phyloP scores from a whole-genome alignment of 1,140 invertebrate species.

The Bombus balteatus region DNA sequence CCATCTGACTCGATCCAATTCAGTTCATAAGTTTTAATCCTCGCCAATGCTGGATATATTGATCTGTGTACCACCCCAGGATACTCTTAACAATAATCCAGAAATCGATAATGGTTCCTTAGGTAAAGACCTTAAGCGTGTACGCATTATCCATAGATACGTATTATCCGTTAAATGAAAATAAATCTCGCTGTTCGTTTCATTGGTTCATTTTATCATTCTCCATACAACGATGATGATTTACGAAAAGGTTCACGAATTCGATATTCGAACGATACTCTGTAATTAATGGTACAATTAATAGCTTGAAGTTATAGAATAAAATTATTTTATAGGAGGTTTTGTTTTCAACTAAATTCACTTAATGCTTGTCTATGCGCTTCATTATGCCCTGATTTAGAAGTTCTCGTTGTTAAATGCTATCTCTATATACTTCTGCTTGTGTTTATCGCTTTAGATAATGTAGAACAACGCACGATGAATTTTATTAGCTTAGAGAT shows the following conservation, averaged over 20 bases:
- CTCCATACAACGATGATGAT: too few relatives aligned
- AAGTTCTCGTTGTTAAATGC: not conserved
- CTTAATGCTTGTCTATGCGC: not conserved
- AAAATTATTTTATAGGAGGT: not conserved
- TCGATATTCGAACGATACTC: not conserved
- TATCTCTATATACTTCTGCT: not conserved
- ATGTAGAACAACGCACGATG: not conserved
- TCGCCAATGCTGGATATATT: not conserved
- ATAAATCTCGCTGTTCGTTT: not conserved
- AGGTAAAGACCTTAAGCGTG: not conserved
- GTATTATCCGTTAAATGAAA: not conserved
- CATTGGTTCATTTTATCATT: not conserved
- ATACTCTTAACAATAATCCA: slow-evolving; percentile 14
- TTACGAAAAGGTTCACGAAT: too few relatives aligned
- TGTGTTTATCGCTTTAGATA: not conserved
- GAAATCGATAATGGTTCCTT: slow-evolving; percentile 15
- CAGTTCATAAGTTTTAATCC: slow-evolving; percentile 29
- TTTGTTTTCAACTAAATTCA: not conserved
- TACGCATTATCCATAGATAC: not conserved
- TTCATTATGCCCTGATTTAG: not conserved
- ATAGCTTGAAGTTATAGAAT: not conserved
- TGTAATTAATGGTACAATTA: not conserved
- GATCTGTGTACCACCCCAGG: not conserved
- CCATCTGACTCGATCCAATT: not conserved
- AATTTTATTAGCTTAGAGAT: not conserved